Conservation (phyloP, 2,113 vertebrate genomes). For the Bubalus kerabau region DNA sequence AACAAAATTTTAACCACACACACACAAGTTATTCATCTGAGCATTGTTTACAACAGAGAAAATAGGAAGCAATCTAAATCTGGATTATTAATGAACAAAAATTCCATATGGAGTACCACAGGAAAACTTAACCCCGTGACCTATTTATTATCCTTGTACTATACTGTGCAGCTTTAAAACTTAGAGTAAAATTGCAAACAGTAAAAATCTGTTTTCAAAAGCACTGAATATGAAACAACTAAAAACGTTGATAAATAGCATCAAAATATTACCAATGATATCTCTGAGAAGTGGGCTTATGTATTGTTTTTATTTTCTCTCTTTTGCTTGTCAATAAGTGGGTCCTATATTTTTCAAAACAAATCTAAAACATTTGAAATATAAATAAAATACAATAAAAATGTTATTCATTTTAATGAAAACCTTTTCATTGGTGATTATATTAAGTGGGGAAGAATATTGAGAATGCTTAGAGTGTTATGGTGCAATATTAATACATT, state of each 20-base stretch:
- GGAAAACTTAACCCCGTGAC: background rate
- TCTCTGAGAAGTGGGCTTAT: background rate
- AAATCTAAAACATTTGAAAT: background rate
- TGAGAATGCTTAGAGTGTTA: background rate
- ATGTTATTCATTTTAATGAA: background rate
- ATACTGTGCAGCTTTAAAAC: background rate
- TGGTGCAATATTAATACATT: background rate
- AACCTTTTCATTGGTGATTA: background rate
- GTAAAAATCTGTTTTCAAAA: background rate
- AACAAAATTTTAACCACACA: background rate
- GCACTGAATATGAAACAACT: background rate
- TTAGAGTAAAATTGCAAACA: background rate
- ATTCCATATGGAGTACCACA: background rate
- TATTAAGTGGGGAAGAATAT: background rate
- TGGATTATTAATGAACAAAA: background rate
- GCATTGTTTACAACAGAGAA: background rate
- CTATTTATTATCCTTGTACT: background rate
- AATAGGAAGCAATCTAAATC: background rate
- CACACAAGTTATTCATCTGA: background rate
- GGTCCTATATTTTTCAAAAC: background rate
- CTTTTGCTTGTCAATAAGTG: background rate
- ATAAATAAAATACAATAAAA: background rate
- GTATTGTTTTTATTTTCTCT: background rate
- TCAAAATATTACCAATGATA: background rate
- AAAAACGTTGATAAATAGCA: background rate